These are phyloP conservation scores for Machimus rusticus DNA, from an alignment of 2,888 invertebrate species.

Conservation along the genomic window DNA sequence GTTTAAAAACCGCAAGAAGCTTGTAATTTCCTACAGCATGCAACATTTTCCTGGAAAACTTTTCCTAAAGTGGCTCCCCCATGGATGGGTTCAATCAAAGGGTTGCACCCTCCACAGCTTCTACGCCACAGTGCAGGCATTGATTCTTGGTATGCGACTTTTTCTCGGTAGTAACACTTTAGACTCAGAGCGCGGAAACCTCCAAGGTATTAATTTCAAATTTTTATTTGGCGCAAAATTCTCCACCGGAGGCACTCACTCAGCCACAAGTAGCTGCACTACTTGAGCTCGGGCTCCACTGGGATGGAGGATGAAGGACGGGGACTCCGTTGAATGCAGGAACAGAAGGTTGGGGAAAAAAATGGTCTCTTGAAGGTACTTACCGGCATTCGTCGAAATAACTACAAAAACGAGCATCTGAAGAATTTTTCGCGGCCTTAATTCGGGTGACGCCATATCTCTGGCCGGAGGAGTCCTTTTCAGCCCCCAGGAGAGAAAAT, in stretches of 20 bases:
- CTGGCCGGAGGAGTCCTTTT: neutral
- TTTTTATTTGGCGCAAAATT: neutral
- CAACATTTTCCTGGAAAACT: neutral
- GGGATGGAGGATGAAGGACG: neutral
- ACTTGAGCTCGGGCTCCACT: neutral
- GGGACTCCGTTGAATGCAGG: neutral
- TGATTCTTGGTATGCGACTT: neutral
- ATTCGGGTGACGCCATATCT: constrained; percentile 36
- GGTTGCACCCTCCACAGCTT: neutral
- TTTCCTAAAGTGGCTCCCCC: neutral
- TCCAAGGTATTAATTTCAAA: neutral
- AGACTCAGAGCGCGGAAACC: neutral
- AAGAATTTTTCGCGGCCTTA: constrained; percentile 30
- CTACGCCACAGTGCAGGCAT: neutral
- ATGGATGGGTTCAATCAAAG: neutral
- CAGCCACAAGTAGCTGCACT: neutral
- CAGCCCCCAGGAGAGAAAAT: neutral
- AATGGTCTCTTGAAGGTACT: constrained; percentile 1
- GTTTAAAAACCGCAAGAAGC: neutral
- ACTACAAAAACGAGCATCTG: constrained; percentile 45
- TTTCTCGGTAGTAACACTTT: neutral
- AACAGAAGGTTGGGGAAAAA: neutral
- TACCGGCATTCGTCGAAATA: constrained; percentile 44
- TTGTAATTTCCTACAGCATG: neutral
- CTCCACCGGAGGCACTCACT: neutral